Conservation (phyloP, 2,888 invertebrate species). For the Mesochorus sp. region DNA sequence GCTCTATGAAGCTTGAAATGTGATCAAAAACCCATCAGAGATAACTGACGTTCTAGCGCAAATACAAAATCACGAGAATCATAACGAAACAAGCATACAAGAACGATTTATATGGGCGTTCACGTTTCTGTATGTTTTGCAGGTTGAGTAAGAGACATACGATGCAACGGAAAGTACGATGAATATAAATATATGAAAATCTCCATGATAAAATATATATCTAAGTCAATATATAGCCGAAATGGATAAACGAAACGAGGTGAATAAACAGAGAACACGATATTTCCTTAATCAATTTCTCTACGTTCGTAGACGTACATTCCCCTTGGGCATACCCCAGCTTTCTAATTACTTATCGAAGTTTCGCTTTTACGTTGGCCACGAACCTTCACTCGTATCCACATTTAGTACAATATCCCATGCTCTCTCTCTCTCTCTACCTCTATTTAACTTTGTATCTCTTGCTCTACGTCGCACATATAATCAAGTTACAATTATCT, state of each 20-base stretch:
- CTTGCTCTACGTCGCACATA: background rate
- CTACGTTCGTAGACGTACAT: constrained; percentile 39
- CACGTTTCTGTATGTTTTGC: background rate
- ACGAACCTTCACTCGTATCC: constrained; percentile 16
- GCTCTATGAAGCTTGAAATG: background rate
- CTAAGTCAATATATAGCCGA: background rate
- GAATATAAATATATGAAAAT: constrained; percentile 8
- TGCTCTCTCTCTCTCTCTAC: constrained; percentile 1
- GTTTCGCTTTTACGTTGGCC: constrained; percentile 45
- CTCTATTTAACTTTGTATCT: background rate
- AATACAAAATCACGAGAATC: background rate
- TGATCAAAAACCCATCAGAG: background rate
- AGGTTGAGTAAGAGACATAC: background rate
- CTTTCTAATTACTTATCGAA: constrained; percentile 60
- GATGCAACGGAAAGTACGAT: constrained; percentile 5
- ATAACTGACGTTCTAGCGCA: background rate
- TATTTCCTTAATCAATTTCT: constrained; percentile 62
- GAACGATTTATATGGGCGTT: background rate
- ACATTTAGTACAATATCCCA: constrained; percentile 48
- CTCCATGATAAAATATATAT: background rate
- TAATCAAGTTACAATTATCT: no score
- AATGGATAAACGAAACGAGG: constrained; percentile 49
- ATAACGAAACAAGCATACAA: background rate
- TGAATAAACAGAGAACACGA: constrained; percentile 52
- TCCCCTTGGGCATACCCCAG: constrained; percentile 46